These are phyloP conservation scores for Phthorimaea operculella DNA, from an alignment of 1,140 invertebrate species.

Conservation along the genomic window DNA sequence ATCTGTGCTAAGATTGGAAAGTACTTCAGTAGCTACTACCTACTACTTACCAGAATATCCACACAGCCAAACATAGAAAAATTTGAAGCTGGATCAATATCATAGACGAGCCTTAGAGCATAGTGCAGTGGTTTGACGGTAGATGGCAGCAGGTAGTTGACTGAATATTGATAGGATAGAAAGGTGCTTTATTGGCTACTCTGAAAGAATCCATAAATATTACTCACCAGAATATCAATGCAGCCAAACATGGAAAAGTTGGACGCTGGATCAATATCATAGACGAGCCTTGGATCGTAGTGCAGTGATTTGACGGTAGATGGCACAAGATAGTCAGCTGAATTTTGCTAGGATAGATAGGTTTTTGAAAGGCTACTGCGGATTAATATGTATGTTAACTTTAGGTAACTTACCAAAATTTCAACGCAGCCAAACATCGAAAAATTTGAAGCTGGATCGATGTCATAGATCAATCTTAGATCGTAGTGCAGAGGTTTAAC, in stretches of 20 bases:
- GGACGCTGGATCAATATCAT: conserved; percentile 69
- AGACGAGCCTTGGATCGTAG: conserved; percentile 74
- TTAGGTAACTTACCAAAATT: conserved; percentile 71
- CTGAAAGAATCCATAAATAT: too few relatives aligned
- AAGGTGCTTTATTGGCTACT: too few relatives aligned
- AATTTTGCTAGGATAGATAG: too few relatives aligned
- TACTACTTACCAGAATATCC: conserved; percentile 69
- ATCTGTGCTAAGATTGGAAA: too few relatives aligned
- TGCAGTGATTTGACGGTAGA: conserved; percentile 72
- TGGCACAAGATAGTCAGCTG: conserved; percentile 75
- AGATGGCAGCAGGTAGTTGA: conserved; percentile 73
- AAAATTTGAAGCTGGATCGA: conserved; percentile 70
- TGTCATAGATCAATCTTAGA: conserved; percentile 70
- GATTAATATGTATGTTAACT: too few relatives aligned
- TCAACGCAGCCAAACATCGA: too few relatives aligned
- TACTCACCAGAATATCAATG: conserved; percentile 71
- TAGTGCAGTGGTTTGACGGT: conserved; percentile 76
- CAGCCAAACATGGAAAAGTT: conserved; percentile 72
- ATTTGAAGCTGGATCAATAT: conserved; percentile 68
- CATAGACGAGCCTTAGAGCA: conserved; percentile 70
- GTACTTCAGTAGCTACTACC: too few relatives aligned
- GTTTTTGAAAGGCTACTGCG: too few relatives aligned
- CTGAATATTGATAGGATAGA: too few relatives aligned
- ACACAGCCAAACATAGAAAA: conserved; percentile 74
- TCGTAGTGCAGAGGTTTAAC: conserved; percentile 77